Percentiles rank a stretch among this genome's conserved stretches.
Conservation (phyloP, 1,140 invertebrate genomes). For the Ctenoplectra terminalis region DNA sequence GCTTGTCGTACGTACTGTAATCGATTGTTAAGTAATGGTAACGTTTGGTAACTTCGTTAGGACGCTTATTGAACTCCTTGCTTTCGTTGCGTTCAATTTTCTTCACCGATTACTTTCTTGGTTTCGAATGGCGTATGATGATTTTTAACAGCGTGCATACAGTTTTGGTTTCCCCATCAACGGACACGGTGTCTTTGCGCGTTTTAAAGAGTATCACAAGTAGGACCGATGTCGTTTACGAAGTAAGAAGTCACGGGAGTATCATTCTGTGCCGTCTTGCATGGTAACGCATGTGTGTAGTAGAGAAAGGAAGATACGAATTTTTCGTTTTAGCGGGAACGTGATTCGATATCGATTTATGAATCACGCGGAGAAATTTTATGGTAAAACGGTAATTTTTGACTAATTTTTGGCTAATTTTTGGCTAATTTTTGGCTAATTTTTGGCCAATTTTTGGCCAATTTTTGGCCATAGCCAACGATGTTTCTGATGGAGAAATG, state of each 20-base stretch:
- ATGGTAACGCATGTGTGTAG: conserved; percentile 54
- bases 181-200: conserved; percentile 12
- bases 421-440: no score
- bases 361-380: background rate
- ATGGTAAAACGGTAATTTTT: no score
- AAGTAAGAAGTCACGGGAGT: conserved; percentile 3
- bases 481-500: background rate
- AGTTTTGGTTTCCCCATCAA: conserved; percentile 15
- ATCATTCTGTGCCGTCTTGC: conserved; percentile 45
- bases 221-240: conserved; percentile 37
- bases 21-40: background rate
- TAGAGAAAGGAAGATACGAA: conserved; percentile 61
- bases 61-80: conserved; percentile 37
- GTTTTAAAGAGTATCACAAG: conserved; percentile 6
- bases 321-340: conserved; percentile 12
- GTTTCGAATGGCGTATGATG: conserved; percentile 7
- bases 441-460: no score
- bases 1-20: conserved; percentile 51
- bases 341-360: background rate
- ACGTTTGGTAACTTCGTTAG: conserved; percentile 28
- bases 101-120: conserved; percentile 16
- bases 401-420: no score
- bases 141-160: background rate
- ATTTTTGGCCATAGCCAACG: background rate
- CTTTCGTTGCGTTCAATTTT: conserved; percentile 33